Conservation (phyloP, 1,140 invertebrate genomes). For the Lasioglossum baleicum region DNA sequence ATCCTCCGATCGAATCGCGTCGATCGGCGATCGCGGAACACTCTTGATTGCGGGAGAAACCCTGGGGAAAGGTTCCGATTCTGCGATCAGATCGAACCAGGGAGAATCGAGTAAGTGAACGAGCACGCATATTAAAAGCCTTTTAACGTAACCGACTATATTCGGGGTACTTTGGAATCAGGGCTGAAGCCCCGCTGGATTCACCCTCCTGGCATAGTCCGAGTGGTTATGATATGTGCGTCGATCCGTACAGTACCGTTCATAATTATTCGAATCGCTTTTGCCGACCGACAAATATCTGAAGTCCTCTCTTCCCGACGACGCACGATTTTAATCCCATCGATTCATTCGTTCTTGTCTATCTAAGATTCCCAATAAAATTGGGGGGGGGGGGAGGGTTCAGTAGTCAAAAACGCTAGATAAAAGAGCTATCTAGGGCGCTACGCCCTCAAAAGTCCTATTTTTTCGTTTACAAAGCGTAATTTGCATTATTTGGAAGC, state of each 20-base stretch:
- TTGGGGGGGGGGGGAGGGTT: too few relatives aligned
- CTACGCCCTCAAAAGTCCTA: too few relatives aligned
- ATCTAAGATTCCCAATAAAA: too few relatives aligned
- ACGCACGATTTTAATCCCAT: too few relatives aligned
- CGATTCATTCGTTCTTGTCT: too few relatives aligned
- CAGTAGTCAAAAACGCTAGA: too few relatives aligned
- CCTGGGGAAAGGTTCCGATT: not conserved
- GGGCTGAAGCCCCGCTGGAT: slow-evolving; percentile 47
- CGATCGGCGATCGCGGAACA: not conserved
- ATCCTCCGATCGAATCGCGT: not conserved
- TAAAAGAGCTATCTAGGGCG: too few relatives aligned
- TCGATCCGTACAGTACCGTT: slow-evolving; percentile 35
- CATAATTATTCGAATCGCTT: slow-evolving; percentile 10
- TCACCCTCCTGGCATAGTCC: slow-evolving; percentile 54
- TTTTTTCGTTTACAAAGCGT: too few relatives aligned
- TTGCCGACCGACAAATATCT: too few relatives aligned
- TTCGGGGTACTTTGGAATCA: slow-evolving; percentile 53
- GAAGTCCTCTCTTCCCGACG: not conserved
- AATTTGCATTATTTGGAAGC: too few relatives aligned
- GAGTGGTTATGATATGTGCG: slow-evolving; percentile 45
- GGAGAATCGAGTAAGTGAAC: slow-evolving; percentile 42
- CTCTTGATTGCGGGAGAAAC: not conserved
- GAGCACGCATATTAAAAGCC: slow-evolving; percentile 62
- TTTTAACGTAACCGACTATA: slow-evolving; percentile 63
- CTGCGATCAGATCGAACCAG: not conserved